Evolutionary conservation across 2,113 vertebrate genomes (phyloP).

Genomic region (Scatophagus argus): DNA sequence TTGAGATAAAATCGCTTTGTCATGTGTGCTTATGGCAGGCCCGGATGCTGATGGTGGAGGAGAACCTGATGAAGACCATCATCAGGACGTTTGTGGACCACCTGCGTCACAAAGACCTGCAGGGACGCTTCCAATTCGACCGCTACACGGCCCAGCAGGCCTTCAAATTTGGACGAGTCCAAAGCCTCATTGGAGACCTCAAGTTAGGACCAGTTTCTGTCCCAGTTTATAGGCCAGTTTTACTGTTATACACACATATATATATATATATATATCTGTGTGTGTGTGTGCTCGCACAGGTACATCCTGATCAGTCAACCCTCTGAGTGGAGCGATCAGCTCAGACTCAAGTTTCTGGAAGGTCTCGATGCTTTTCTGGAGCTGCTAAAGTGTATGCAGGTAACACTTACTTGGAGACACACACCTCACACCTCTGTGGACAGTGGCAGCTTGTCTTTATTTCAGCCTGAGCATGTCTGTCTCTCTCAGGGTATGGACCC

Average conservation of each 20-base stretch:
- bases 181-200: constrained; percentile 96
- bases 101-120: constrained; percentile 91
- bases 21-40: constrained; percentile 82
- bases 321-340: constrained; percentile 89
- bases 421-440: constrained; percentile 6
- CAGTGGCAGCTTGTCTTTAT: neutral
- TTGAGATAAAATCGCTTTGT: neutral
- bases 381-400: constrained; percentile 98
- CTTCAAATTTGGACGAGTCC: constrained; percentile 96
- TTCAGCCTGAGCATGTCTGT: neutral
- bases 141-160: constrained; percentile 96
- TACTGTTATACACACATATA: too few species aligned
- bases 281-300: constrained; percentile 74
- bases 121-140: constrained; percentile 98
- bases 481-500: constrained; percentile 94
- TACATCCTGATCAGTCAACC: constrained; percentile 96
- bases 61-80: constrained; percentile 96
- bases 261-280: neutral
- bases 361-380: constrained; percentile 95
- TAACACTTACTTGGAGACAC: constrained; percentile 56
- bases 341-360: constrained; percentile 94
- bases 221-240: too few species aligned
- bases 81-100: constrained; percentile 97
- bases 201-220: constrained; percentile 89
- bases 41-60: constrained; percentile 95